Evolutionary conservation across 2,888 invertebrate species (phyloP), one percentile per base, ranked within the genome.

Genomic region (Hoplodrina blanda): DNA sequence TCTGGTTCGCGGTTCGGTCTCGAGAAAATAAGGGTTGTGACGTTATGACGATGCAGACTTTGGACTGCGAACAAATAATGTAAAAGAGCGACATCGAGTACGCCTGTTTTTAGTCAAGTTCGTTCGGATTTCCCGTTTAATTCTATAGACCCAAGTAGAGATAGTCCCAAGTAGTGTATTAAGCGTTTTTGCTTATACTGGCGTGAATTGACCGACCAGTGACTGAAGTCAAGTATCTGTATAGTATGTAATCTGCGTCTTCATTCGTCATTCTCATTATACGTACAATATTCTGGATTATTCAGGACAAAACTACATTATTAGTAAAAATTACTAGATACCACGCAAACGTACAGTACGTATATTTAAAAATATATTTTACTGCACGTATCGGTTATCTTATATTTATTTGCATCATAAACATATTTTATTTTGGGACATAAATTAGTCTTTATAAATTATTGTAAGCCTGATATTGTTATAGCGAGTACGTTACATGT

Each of bases 321-420:
- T 65, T 77, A 73, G 67, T 81, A 46, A 46, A 46, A 17, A 46
- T 10, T 13, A 59, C 33, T 61, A 81, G 10, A 11, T 57, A 62
- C 57, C 61, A 81, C 76, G 15, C 76, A 73, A 69, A 76, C 41
- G 66, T 60, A 76, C 64, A 76, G 67, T 62, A 67, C 20, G 50
- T 66, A 64, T 71, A 76, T 54, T 69, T n/a, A 30, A 60, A 79
- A 19, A 63, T 81, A 69, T 71, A 71, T 67, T 68, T 81, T 54
- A 67, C 70, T 65, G 76, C 61, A 63, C 50, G 30, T 57, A 69
- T 69, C 49, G n/a, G 54, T 50, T 63, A 67, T 72, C 5, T 41
- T 52, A 46, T 17, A 37, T 62, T 11, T 44, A 63, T 25, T 49
- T 17, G 30, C 69, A 69, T 55, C 50, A 52, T 69, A 69, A 64